Percentiles rank a stretch among this genome's conserved stretches.
phyloP scores from a whole-genome alignment of 2,113 vertebrate species.

The Oryctolagus cuniculus region mOryCun1.1 NC_091442.1:39241501-39242000 shows the following conservation, averaged over 20 bases:
- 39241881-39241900: neutral
- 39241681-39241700: neutral
- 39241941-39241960: slow-evolving; percentile 12
- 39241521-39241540: slow-evolving; percentile 18
- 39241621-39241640: slow-evolving; percentile 43
- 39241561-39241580: neutral
- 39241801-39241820: neutral
- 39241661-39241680: neutral
- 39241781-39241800: neutral
- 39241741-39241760: slow-evolving; percentile 35
- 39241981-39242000: neutral
- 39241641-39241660: neutral
- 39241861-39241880: neutral
- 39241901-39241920: neutral
- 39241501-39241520: slow-evolving; percentile 28
- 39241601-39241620: slow-evolving; percentile 39
- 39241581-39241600: neutral
- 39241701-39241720: neutral
- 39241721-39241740: neutral
- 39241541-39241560: neutral
- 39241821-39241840: slow-evolving; percentile 23
- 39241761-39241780: slow-evolving; percentile 2
- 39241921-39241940: neutral
- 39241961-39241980: neutral
- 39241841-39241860: neutral